phyloP scores from a whole-genome alignment of 2,113 vertebrate genomes.

The Euleptes europaea region DNA sequence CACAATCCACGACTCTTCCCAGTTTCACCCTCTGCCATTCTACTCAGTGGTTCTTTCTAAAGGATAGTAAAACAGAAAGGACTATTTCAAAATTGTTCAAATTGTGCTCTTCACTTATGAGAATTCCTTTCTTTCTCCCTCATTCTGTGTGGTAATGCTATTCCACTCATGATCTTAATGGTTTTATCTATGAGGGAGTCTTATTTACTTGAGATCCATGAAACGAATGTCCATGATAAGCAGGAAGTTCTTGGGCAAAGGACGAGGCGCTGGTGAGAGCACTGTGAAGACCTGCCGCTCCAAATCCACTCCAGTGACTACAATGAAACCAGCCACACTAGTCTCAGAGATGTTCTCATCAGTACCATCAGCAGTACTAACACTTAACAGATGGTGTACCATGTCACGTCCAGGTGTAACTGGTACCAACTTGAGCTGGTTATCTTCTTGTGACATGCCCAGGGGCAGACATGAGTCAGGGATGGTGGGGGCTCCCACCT shows the following conservation, averaged over 20 bases:
- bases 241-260: slow-evolving; percentile 90
- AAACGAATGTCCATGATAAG: slow-evolving; percentile 99
- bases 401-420: slow-evolving; percentile 94
- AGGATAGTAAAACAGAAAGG: neutral
- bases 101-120: neutral
- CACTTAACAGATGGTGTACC: slow-evolving; percentile 94
- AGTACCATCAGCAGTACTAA: slow-evolving; percentile 87
- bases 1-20: neutral
- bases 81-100: neutral
- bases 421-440: slow-evolving; percentile 95
- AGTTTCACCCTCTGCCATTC: neutral
- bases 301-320: slow-evolving; percentile 92
- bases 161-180: neutral
- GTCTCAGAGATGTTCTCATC: slow-evolving; percentile 86
- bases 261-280: slow-evolving; percentile 90
- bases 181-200: neutral
- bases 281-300: slow-evolving; percentile 94
- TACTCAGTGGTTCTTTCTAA: neutral
- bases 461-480: slow-evolving; percentile 96
- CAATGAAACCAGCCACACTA: slow-evolving; percentile 94
- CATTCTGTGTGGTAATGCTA: neutral
- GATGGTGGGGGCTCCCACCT: slow-evolving; percentile 95
- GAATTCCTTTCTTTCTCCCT: neutral
- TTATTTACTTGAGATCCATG: slow-evolving; percentile 90
- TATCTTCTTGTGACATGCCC: slow-evolving; percentile 98